phyloP scores from a whole-genome alignment of 2,888 invertebrate genomes.

The Harpalus rubripes region DNA sequence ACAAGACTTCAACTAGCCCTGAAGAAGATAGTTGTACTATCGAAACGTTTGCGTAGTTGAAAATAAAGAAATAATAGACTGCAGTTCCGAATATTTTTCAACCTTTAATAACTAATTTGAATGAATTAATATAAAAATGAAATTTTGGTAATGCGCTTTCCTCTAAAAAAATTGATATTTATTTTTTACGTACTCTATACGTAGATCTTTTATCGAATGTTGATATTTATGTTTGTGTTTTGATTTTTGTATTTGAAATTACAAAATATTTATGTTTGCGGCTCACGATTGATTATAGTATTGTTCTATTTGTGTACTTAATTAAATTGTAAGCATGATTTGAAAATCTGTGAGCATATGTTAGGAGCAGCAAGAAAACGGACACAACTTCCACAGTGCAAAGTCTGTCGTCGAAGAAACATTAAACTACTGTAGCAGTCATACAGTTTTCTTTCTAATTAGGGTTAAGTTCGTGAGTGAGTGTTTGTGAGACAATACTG shows the following conservation, averaged over 20 bases:
- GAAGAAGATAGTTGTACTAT: too few relatives aligned
- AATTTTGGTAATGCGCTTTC: too few relatives aligned
- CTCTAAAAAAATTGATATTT: too few relatives aligned
- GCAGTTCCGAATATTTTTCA: too few relatives aligned
- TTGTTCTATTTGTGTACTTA: conserved; percentile 1
- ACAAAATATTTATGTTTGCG: background rate
- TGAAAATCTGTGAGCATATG: conserved; percentile 56
- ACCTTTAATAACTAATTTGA: too few relatives aligned
- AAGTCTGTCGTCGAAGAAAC: conserved; percentile 10
- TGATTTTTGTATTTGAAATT: background rate
- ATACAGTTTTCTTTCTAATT: conserved; percentile 43
- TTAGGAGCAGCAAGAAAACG: conserved; percentile 74
- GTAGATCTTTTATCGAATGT: too few relatives aligned
- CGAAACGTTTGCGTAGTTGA: too few relatives aligned
- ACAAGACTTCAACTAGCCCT: too few relatives aligned
- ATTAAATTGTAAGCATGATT: conserved; percentile 6
- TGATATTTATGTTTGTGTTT: too few relatives aligned
- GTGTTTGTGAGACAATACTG: conserved; percentile 50
- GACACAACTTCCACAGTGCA: conserved; percentile 72
- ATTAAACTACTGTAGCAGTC: conserved; percentile 14
- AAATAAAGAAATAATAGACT: too few relatives aligned
- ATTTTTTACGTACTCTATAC: too few relatives aligned
- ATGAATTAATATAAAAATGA: too few relatives aligned
- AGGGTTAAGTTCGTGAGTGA: conserved; percentile 52
- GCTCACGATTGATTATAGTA: background rate